phyloP scores from a whole-genome alignment of 2,888 invertebrate genomes.

The Aphodius sticticus region DNA sequence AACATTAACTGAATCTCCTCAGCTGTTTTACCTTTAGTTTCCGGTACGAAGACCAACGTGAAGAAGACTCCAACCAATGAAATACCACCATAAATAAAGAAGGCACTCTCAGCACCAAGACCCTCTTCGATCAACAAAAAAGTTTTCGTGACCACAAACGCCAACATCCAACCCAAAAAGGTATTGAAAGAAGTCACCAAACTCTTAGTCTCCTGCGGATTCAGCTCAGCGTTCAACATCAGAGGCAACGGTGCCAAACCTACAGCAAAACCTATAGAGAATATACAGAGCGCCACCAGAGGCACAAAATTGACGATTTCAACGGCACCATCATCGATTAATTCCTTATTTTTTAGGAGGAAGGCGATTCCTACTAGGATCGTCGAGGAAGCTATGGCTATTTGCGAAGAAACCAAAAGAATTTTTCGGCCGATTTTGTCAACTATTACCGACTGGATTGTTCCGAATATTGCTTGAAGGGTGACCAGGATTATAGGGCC shows the following conservation, averaged over 20 bases:
- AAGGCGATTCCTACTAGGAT: conserved; percentile 74
- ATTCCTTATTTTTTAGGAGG: conserved; percentile 50
- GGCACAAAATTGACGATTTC: conserved; percentile 74
- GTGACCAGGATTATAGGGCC: conserved; percentile 69
- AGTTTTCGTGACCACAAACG: conserved; percentile 77
- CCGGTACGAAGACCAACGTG: conserved; percentile 70
- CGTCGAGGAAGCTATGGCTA: conserved; percentile 72
- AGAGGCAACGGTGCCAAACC: conserved; percentile 87
- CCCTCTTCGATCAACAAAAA: conserved; percentile 65
- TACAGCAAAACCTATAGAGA: conserved; percentile 79
- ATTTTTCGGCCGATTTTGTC: conserved; percentile 80
- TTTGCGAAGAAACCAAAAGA: conserved; percentile 73
- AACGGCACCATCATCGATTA: conserved; percentile 53
- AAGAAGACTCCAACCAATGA: conserved; percentile 70
- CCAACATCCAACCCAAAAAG: conserved; percentile 77
- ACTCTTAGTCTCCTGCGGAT: conserved; percentile 78
- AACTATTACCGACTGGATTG: conserved; percentile 75
- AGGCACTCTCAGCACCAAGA: conserved; percentile 69
- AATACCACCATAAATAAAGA: conserved; percentile 75
- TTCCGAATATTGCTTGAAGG: conserved; percentile 76
- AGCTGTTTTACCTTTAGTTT: conserved; percentile 47
- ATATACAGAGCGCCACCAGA: conserved; percentile 72
- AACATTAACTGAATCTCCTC: conserved; percentile 41
- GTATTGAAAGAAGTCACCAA: conserved; percentile 78
- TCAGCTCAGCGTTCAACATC: conserved; percentile 80